Conservation (phyloP, 2,797 vertebrate species). For the Phrynocephalus forsythii region DNA sequence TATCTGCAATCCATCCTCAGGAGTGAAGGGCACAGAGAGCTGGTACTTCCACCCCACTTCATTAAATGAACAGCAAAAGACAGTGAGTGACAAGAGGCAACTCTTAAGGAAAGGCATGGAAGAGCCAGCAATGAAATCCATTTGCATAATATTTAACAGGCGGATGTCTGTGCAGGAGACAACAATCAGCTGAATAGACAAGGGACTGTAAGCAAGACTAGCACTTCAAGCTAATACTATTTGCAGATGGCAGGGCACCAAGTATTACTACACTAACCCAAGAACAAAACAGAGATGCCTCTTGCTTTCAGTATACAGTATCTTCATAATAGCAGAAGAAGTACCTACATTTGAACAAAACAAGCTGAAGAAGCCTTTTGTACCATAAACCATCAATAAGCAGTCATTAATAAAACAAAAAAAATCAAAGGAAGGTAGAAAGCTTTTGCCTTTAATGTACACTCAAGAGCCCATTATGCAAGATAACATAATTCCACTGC, state of each 20-base stretch:
- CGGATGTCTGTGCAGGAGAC: not conserved
- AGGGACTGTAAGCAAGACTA: not conserved
- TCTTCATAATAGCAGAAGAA: not conserved
- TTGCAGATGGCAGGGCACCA: not conserved
- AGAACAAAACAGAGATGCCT: not conserved
- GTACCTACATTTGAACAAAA: not conserved
- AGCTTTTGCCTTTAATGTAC: constrained; percentile 70
- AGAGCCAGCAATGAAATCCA: constrained; percentile 4
- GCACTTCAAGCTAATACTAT: not conserved
- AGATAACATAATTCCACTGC: constrained; percentile 61
- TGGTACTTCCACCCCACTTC: not conserved
- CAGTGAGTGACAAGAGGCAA: constrained; percentile 22
- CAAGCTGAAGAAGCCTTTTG: not conserved
- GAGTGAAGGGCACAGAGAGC: not conserved
- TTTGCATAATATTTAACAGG: not conserved
- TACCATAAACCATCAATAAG: not conserved
- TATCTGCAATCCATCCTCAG: constrained; percentile 1
- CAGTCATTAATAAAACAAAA: constrained; percentile 13
- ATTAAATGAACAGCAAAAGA: constrained; percentile 5
- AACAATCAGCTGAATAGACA: not conserved
- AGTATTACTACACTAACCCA: not conserved
- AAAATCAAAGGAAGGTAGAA: constrained; percentile 61
- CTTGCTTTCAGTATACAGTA: not conserved
- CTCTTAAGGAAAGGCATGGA: not conserved
- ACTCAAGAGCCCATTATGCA: constrained; percentile 61